Percentiles rank a stretch among this genome's conserved stretches.
Conservation (phyloP, 2,113 vertebrate species). For the Bubo bubo region DNA sequence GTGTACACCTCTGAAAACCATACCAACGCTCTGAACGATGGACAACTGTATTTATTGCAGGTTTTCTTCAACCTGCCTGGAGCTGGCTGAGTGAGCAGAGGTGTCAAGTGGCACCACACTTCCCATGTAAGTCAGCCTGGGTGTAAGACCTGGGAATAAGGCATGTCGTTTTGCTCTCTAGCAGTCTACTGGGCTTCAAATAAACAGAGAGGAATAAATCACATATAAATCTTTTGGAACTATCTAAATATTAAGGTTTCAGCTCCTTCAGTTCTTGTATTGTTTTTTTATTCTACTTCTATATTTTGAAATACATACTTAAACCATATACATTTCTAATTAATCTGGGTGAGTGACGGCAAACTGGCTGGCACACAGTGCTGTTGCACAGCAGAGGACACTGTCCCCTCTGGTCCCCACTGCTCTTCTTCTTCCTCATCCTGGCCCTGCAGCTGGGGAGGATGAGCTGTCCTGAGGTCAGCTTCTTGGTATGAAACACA, state of each 20-base stretch:
- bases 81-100: background rate
- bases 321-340: background rate
- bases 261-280: background rate
- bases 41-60: background rate
- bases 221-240: fast-evolving
- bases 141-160: background rate
- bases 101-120: background rate
- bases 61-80: background rate
- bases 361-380: background rate
- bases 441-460: background rate
- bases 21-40: background rate
- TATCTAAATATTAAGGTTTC: background rate
- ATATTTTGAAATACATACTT: background rate
- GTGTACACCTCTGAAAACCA: background rate
- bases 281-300: background rate
- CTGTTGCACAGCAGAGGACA: background rate
- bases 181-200: background rate
- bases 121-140: background rate
- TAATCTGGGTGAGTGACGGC: background rate
- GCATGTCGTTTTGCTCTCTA: background rate
- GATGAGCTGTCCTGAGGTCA: background rate
- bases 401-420: background rate
- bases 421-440: fast-evolving
- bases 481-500: background rate
- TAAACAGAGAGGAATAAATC: background rate